Base-by-base conservation (phyloP, 37 sponge, comb jelly and placozoan genomes). In the Mnemiopsis leidyi region DNA sequence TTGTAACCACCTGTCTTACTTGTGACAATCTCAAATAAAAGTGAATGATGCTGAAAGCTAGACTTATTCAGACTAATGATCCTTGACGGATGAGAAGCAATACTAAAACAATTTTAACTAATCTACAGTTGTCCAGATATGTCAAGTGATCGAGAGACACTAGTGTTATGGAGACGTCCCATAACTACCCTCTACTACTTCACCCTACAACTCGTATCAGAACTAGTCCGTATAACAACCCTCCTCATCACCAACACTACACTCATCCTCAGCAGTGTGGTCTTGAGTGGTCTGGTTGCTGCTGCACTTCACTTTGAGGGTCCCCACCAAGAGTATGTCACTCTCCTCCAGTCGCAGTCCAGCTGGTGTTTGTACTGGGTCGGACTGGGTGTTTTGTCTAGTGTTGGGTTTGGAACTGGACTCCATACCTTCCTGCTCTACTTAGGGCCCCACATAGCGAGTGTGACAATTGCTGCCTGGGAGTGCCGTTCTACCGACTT, bases 361-460 rank as follows among this genome's bases (percentile, higher is more conserved):
- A 18, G 95, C 24, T 97, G 99, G 97, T 94, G 95, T 24, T 38
- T 92, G 33, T 99, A 97, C 93, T 99, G 99, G 99, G 92, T 97
- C 18, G 97, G 97, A 16, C 92, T 99, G 0, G 99, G 99, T 0
- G 93, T 99, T 69, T 95, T 99, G 25, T 99, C 99, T 24, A 96
- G 96, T 34, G 93, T 98, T 26, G 98, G 98, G 5, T 93, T 98
- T 68, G 99, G 99, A 23, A 99, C 99, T 13, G 99, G 99, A 18
- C 94, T 99, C 23, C 99, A 97, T 88, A 99, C 99, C 24, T 99
- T 99, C 94, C 85, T 98, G 26, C 95, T 98, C 69, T 98, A 98
- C 79, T 94, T 98, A 38, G 99, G 99, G n/a, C 99, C 99, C 24
- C 96, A 96, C 95, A 99, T 99, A 68, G 97, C 99, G n/a, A 95